Base-by-base conservation (phyloP, 2,888 invertebrate species). In the Strigamia maritima region DNA sequence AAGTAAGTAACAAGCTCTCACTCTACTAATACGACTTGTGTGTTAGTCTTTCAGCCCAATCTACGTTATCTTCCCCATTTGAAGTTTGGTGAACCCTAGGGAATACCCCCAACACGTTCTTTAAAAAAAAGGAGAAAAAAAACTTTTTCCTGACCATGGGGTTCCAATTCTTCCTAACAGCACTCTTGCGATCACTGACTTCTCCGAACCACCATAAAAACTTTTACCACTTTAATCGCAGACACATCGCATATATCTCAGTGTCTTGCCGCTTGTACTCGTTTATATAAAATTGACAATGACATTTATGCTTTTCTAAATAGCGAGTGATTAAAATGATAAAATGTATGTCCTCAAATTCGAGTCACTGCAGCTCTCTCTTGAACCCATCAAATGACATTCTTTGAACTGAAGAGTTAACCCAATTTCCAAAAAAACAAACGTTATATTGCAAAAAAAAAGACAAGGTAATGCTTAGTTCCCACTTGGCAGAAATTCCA, bases 61-160 rank as follows among this genome's bases (percentile, higher is more conserved):
- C 54, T 54, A 54, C 16, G 54, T 54, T 54, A 54, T 54, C 54
- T 19, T 54, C 54, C 54, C 54, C n/a, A 54, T 54, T 54, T 54
- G 54, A 70, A 28, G 70, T 70, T 70, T 70, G 70, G 70, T 70
- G 70, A 54, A 70, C 70, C 70, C 70, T 16, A 16, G 70, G 70
- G 70, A 70, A 26, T 70, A 26, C 70, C 70, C 70, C 24, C n/a
- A 70, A 26, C 16, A 26, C 70, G 70, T 70, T 70, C 70, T 70
- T 28, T 35, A 3, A 35, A 35, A 35, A 35, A 35, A 35, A 35
- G 6, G 35, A 35, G 35, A 28, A 24, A 28, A 70, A 26, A 70
- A 70, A 28, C 70, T 16, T 26, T 28, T 70, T 26, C 28, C 70
- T 70, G 70, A 70, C 70, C 70, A 70, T 26, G 28, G 70, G 70